phyloP scores from a whole-genome alignment of 2,888 invertebrate genomes.

The Rotaria macrura region DNA sequence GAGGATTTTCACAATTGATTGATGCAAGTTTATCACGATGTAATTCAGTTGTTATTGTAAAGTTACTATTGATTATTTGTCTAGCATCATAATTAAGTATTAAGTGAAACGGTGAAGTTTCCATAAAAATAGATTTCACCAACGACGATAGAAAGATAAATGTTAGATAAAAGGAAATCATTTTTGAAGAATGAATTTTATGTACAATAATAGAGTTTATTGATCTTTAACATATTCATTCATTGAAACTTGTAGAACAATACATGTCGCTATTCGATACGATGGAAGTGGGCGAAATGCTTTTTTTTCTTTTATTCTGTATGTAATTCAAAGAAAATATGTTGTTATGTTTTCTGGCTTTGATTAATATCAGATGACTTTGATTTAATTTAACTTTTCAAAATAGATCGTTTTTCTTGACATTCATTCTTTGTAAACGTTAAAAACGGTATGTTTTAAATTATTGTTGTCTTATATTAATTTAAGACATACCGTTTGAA shows the following conservation, averaged over 20 bases:
- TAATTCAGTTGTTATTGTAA: background rate
- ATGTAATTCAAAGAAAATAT: background rate
- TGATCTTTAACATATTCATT: background rate
- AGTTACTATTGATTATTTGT: background rate
- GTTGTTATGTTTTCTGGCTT: background rate
- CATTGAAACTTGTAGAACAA: background rate
- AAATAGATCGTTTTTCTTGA: background rate
- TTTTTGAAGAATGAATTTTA: background rate
- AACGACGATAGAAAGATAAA: background rate
- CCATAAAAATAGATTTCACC: background rate
- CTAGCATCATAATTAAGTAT: background rate
- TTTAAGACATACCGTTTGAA: too few species aligned
- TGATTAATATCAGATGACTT: background rate
- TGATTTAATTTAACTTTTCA: background rate
- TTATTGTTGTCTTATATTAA: too few species aligned
- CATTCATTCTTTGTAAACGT: background rate
- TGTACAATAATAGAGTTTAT: background rate
- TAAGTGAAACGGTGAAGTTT: background rate
- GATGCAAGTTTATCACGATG: background rate
- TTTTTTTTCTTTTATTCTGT: background rate
- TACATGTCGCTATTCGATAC: background rate
- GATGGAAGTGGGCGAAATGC: too few species aligned
- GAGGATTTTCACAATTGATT: background rate
- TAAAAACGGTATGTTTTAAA: background rate
- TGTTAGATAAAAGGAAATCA: background rate